A percentile compares a stretch with the other conserved stretches of the same genome.
phyloP scores from a whole-genome alignment of 2,797 vertebrate species.

The Sarcophilus harrisii region DNA sequence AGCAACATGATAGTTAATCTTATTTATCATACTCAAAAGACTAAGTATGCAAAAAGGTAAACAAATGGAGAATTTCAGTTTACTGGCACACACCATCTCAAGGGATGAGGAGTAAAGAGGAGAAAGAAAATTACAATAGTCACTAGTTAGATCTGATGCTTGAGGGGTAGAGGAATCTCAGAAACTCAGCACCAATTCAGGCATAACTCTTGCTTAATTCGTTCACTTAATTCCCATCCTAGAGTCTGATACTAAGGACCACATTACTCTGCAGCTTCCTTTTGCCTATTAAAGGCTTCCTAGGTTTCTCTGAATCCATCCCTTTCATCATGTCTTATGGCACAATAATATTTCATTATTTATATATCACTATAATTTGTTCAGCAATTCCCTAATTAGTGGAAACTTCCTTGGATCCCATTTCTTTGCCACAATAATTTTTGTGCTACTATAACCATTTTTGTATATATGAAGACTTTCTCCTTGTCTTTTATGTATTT shows the following conservation, averaged over 20 bases:
- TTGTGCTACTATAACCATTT: neutral
- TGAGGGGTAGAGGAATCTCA: no score
- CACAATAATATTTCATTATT: neutral
- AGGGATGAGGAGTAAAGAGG: no score
- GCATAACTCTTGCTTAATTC: neutral
- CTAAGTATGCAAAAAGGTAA: neutral
- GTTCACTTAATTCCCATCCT: neutral
- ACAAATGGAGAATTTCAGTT: neutral
- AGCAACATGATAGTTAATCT: neutral
- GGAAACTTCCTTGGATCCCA: neutral
- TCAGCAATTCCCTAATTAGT: neutral
- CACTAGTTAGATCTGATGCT: no score
- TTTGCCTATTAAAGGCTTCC: neutral
- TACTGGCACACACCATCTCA: no score
- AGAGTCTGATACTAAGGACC: neutral
- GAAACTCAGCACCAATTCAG: neutral
- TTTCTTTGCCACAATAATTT: neutral
- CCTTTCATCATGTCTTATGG: neutral
- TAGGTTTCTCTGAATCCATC: neutral
- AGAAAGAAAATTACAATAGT: neutral
- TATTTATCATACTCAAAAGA: neutral
- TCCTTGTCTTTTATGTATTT: neutral
- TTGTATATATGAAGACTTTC: neutral
- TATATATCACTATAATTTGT: neutral
- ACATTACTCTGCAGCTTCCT: neutral